Evolutionary conservation across 2,888 invertebrate species (phyloP).

Genomic region (Pterobdella sp.): DNA sequence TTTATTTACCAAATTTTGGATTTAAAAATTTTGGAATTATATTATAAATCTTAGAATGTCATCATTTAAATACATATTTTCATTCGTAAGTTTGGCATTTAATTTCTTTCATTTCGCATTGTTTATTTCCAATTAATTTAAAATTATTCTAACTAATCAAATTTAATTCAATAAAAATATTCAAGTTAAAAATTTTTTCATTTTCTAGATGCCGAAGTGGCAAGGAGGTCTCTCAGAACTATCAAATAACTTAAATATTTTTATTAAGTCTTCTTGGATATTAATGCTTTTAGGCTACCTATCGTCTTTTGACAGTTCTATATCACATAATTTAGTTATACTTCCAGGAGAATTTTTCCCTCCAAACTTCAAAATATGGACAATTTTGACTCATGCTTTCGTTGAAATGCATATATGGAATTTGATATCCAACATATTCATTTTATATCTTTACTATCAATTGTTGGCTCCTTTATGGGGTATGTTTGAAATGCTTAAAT

Average conservation of each 20-base stretch:
- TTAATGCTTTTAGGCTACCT: constrained; percentile 80
- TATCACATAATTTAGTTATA: constrained; percentile 56
- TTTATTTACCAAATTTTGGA: no score
- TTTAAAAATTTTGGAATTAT: no score
- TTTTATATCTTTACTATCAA: constrained; percentile 87
- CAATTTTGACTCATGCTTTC: constrained; percentile 71
- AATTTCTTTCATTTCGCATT: background rate
- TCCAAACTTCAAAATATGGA: constrained; percentile 67
- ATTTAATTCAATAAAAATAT: background rate
- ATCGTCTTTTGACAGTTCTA: constrained; percentile 74
- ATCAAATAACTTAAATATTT: constrained; percentile 70
- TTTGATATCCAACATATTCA: constrained; percentile 79
- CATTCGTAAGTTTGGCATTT: background rate
- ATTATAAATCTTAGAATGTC: no score
- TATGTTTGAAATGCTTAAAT: constrained; percentile 78
- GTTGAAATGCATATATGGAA: constrained; percentile 76
- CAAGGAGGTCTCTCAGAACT: constrained; percentile 1
- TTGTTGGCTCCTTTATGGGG: constrained; percentile 94
- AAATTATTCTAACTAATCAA: background rate
- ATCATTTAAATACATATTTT: background rate
- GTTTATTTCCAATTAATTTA: background rate
- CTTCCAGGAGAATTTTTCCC: constrained; percentile 85
- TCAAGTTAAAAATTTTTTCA: background rate
- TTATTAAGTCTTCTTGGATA: constrained; percentile 82
- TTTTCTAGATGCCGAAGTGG: constrained; percentile 6